These are phyloP conservation scores for Hyles lineata DNA, from an alignment of 2,888 invertebrate species.

Conservation along the genomic window DNA sequence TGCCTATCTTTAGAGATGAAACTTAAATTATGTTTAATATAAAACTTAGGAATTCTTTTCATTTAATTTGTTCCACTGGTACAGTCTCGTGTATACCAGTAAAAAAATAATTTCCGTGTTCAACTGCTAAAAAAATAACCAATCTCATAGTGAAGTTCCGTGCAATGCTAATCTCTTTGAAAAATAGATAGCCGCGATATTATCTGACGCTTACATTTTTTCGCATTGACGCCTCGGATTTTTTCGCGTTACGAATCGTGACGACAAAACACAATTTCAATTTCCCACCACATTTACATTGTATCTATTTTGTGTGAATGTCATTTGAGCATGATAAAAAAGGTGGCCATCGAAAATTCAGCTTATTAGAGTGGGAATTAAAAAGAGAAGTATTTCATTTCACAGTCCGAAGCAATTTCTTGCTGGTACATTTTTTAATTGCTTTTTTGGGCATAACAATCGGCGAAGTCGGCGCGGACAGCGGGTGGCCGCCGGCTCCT, in stretches of 20 bases:
- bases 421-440: conserved; percentile 76
- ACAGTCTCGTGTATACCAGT: conserved; percentile 13
- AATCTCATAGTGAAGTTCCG: conserved; percentile 15
- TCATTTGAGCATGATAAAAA: conserved; percentile 68
- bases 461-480: conserved; percentile 66
- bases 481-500: conserved; percentile 81
- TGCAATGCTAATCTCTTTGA: conserved; percentile 17
- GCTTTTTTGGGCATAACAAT: conserved; percentile 81
- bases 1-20: neutral
- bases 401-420: conserved; percentile 69
- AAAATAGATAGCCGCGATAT: conserved; percentile 24
- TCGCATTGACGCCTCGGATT: conserved; percentile 46
- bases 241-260: conserved; percentile 54
- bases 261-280: conserved; percentile 60
- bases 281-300: conserved; percentile 63
- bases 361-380: conserved; percentile 55
- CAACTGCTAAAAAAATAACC: conserved; percentile 7
- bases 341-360: conserved; percentile 53
- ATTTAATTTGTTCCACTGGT: conserved; percentile 12
- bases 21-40: neutral
- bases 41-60: conserved; percentile 11
- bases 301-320: conserved; percentile 58
- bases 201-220: conserved; percentile 28
- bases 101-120: conserved; percentile 18
- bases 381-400: conserved; percentile 48